Percentiles rank a stretch among this genome's conserved stretches.
phyloP scores from a whole-genome alignment of 2,888 invertebrate genomes.

The Pyrgus malvae region DNA sequence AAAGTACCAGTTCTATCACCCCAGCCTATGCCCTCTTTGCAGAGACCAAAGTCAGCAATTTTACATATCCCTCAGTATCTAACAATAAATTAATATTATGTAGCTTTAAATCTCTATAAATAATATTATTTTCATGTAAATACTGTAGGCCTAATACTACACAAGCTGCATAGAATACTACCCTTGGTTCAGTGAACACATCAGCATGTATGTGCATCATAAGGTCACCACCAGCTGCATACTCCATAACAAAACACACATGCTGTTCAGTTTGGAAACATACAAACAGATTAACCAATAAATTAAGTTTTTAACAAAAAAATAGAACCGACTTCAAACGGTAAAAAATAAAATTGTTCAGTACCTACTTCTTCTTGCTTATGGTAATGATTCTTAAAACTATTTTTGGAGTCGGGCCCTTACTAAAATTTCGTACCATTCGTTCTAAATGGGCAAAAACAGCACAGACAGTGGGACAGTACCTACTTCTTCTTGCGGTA shows the following conservation, averaged over 20 bases:
- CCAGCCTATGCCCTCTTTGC: conserved; percentile 99
- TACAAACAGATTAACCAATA: conserved; percentile 98
- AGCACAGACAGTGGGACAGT: too few species aligned
- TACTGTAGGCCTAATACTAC: conserved; percentile 99
- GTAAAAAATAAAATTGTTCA: too few species aligned
- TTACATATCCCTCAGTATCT: conserved; percentile 99
- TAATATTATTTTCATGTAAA: conserved; percentile 99
- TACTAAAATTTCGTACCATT: too few species aligned
- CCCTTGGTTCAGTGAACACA: conserved; percentile 97
- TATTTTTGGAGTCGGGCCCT: too few species aligned
- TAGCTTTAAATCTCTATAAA: conserved; percentile 98
- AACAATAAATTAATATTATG: conserved; percentile 98
- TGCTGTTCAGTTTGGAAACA: conserved; percentile 99
- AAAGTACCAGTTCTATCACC: conserved; percentile 99
- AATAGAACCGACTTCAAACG: too few species aligned
- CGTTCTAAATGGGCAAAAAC: too few species aligned
- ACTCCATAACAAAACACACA: conserved; percentile 99
- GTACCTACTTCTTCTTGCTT: too few species aligned
- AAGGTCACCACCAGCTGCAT: conserved; percentile 98
- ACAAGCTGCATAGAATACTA: conserved; percentile 99
- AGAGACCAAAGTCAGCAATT: conserved; percentile 99
- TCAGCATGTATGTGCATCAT: conserved; percentile 99
- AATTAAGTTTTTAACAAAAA: too few species aligned
- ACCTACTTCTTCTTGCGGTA: too few species aligned
- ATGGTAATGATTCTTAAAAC: too few species aligned